These are phyloP conservation scores for Danio kyathit DNA, from an alignment of 2,797 vertebrate genomes.

Conservation along the genomic window DNA sequence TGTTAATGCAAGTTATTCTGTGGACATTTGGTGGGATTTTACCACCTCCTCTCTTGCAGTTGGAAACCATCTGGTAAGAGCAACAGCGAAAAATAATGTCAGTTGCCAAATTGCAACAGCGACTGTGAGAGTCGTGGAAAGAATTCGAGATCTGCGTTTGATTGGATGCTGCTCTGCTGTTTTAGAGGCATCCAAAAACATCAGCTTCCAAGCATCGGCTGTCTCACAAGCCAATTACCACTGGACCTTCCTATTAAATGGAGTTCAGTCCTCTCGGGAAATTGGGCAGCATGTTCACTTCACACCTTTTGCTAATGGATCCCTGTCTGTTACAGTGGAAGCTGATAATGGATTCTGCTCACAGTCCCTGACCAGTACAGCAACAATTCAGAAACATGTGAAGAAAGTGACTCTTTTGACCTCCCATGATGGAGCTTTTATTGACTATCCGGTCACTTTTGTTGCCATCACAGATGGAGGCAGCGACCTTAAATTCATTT, in stretches of 20 bases:
- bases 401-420: constrained; percentile 63
- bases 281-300: constrained; percentile 74
- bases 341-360: constrained; percentile 76
- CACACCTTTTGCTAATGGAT: constrained; percentile 68
- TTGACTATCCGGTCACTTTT: constrained; percentile 69
- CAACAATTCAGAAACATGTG: constrained; percentile 73
- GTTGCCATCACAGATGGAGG: constrained; percentile 63
- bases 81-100: constrained; percentile 76
- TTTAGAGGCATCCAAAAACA: constrained; percentile 70
- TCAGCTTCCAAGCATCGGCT: constrained; percentile 67
- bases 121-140: constrained; percentile 70
- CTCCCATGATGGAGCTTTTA: constrained; percentile 68
- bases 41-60: constrained; percentile 67
- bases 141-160: constrained; percentile 71
- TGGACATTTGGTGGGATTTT: constrained; percentile 53
- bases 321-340: constrained; percentile 71
- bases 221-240: constrained; percentile 67
- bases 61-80: constrained; percentile 70
- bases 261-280: constrained; percentile 53
- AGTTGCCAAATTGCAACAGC: constrained; percentile 64
- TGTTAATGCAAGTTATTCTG: constrained; percentile 58
- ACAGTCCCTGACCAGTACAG: constrained; percentile 61
- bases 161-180: constrained; percentile 68
- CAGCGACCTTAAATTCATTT: constrained; percentile 73
- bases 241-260: constrained; percentile 77